phyloP scores from a whole-genome alignment of 2,113 vertebrate genomes.

The Lophochroa leadbeateri region DNA sequence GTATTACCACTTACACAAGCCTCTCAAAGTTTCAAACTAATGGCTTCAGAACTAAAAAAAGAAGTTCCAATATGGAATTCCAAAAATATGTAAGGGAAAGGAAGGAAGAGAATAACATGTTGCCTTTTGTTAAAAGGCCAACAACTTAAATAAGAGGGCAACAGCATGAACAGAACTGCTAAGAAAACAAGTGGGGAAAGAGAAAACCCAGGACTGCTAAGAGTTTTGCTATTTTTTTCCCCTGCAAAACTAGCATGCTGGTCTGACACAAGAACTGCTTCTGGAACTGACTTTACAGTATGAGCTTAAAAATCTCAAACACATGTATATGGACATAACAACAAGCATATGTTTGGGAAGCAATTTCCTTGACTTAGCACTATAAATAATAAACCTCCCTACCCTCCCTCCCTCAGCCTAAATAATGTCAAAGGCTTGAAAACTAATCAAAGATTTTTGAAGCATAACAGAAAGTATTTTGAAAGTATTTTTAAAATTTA shows the following conservation, averaged over 20 bases:
- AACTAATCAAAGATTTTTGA: background rate
- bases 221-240: background rate
- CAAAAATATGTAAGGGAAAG: background rate
- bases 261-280: background rate
- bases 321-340: background rate
- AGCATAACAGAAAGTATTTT: background rate
- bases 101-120: background rate
- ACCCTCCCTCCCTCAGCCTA: background rate
- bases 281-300: background rate
- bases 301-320: constrained; percentile 6
- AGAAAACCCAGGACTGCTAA: background rate
- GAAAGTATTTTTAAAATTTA: background rate
- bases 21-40: background rate
- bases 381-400: background rate
- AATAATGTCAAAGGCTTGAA: background rate
- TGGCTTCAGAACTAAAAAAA: background rate
- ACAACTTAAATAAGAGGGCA: background rate
- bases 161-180: background rate
- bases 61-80: background rate
- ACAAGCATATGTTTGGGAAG: constrained; percentile 18
- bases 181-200: background rate
- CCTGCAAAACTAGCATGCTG: background rate
- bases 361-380: constrained; percentile 6
- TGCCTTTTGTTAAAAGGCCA: background rate
- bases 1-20: background rate